Evolutionary conservation across 2,113 vertebrate genomes (phyloP).

Genomic region (Aphyosemion australe): DNA sequence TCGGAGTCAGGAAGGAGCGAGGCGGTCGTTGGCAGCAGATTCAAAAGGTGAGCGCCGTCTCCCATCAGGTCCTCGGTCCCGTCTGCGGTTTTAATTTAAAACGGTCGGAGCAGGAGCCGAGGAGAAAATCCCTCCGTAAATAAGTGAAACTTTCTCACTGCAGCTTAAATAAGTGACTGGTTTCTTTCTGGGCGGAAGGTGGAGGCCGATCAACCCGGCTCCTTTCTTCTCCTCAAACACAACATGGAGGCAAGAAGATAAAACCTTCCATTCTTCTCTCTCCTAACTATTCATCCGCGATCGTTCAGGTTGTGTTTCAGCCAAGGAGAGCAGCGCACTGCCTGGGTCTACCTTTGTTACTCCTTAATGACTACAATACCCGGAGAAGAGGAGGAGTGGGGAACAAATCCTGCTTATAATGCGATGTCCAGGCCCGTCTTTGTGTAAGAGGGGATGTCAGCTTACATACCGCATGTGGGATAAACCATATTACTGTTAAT

Average conservation of each 20-base stretch:
- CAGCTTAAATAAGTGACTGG: slow-evolving; percentile 23
- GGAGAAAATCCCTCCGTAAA: slow-evolving; percentile 43
- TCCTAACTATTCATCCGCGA: slow-evolving; percentile 10
- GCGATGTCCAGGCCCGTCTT: slow-evolving; percentile 64
- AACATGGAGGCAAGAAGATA: not conserved
- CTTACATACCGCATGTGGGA: slow-evolving; percentile 71
- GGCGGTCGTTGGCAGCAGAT: slow-evolving; percentile 58
- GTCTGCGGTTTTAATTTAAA: slow-evolving; percentile 40
- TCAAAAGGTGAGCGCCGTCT: slow-evolving; percentile 50
- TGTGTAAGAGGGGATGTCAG: slow-evolving; percentile 67
- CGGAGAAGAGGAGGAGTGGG: slow-evolving; percentile 45
- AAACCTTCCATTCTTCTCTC: not conserved
- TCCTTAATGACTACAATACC: slow-evolving; percentile 50
- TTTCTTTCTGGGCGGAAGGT: slow-evolving; percentile 23
- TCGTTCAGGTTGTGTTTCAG: not conserved
- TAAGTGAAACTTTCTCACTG: slow-evolving; percentile 52
- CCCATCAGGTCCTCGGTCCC: slow-evolving; percentile 46
- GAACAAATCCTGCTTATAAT: slow-evolving; percentile 64
- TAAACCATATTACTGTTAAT: slow-evolving; percentile 76
- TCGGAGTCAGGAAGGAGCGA: slow-evolving; percentile 53
- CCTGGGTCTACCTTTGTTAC: slow-evolving; percentile 38
- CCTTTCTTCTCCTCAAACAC: slow-evolving; percentile 15
- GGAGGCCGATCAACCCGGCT: slow-evolving; percentile 33
- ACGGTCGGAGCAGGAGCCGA: slow-evolving; percentile 5
- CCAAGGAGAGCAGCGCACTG: not conserved